Percentiles rank a stretch among this genome's conserved stretches.
Conservation (phyloP, 2,113 vertebrate species). For the Chlorodrepanis virens region DNA sequence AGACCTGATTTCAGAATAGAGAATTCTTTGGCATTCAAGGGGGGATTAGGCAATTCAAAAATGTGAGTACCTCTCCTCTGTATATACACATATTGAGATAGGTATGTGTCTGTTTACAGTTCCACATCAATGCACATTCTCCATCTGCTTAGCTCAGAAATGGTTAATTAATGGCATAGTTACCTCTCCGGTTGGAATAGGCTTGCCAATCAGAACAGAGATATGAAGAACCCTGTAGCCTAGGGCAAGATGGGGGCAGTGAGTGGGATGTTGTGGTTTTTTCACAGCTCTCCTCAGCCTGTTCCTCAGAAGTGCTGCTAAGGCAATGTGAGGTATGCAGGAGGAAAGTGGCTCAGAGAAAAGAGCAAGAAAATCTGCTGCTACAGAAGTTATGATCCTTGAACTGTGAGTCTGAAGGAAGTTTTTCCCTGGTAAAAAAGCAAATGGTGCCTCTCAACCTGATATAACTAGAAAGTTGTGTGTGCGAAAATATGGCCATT, state of each 20-base stretch:
- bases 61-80: rapidly evolving
- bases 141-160: background rate
- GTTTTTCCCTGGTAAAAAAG: background rate
- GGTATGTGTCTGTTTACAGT: background rate
- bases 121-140: background rate
- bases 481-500: background rate
- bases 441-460: background rate
- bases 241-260: background rate
- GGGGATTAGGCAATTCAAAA: background rate
- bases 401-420: background rate
- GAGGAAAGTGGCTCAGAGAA: background rate
- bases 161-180: background rate
- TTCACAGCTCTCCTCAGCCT: background rate
- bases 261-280: background rate
- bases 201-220: background rate
- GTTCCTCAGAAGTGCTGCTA: background rate
- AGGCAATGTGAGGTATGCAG: background rate
- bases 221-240: background rate
- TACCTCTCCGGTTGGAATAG: background rate
- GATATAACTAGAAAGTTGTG: background rate
- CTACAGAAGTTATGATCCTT: background rate
- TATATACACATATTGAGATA: background rate
- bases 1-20: background rate
- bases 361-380: background rate
- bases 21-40: background rate